Evolutionary conservation across 2,113 vertebrate species (phyloP).

Genomic region (Lagopus leucura): DNA sequence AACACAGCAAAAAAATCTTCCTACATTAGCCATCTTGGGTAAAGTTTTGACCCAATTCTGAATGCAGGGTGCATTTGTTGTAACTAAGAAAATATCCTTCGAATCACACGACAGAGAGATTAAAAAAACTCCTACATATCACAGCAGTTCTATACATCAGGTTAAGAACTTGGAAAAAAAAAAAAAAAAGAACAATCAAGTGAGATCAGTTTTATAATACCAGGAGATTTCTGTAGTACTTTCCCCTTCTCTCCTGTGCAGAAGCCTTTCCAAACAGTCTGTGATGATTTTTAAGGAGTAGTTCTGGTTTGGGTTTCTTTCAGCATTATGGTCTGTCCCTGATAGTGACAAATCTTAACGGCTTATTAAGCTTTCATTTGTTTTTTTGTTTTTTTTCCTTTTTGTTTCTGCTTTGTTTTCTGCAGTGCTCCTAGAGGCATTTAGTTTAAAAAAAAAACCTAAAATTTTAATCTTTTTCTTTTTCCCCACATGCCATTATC

Average conservation of each 20-base stretch:
- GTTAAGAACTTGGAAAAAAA: neutral
- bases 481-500: neutral
- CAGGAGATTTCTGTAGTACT: too few relatives aligned
- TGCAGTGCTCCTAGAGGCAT: neutral
- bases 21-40: neutral
- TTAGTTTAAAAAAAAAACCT: neutral
- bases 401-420: neutral
- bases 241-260: neutral
- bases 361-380: neutral
- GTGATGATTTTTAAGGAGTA: neutral
- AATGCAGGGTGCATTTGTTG: neutral
- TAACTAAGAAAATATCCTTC: neutral
- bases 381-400: neutral
- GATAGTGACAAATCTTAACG: neutral
- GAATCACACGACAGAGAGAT: fast-evolving
- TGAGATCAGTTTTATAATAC: neutral
- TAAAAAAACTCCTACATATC: neutral
- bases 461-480: neutral
- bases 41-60: neutral
- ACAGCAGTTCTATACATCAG: neutral
- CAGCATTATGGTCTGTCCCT: neutral
- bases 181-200: neutral
- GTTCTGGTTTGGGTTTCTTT: neutral
- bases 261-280: neutral
- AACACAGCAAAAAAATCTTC: neutral